Evolutionary conservation across 2,888 invertebrate genomes (phyloP), one percentile per base, ranked within the genome.

Genomic region (Idaea dimidiata): DNA sequence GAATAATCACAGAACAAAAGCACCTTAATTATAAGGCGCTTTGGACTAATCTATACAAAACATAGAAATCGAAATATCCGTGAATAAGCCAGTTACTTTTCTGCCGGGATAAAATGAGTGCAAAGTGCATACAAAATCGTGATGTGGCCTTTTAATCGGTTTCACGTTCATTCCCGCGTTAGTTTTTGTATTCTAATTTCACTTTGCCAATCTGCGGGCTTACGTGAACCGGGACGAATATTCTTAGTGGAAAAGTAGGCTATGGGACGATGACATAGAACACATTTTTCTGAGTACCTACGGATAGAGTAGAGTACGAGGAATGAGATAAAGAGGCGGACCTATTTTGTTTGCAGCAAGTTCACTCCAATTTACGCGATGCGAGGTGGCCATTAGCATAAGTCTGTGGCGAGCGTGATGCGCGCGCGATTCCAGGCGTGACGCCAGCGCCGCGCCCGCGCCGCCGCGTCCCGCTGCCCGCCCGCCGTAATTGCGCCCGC

Each of bases 51-150:
- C 84, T 83, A 80, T 77, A 80, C 78, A 77, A 83, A 84, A 86
- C 82, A 84, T 77, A 86, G 82, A 87, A 83, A 86, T 84, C 83
- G 82, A 86, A 83, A 84, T 83, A 86, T 86, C 80, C 73, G 78
- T 78, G 78, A 78, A 84, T 80, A 77, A 81, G 80, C 80, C 81
- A 72, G 80, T 81, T n/a, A 74, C 83, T 83, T 80, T 83, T 80
- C 79, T 79, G 82, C 79, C 79, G 78, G 86, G 80, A 87, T 87
- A 86, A 79, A 89, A 86, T 86, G 87, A 91, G 91, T 91, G 90
- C 92, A 92, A 91, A 92, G 91, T 89, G 92, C 91, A 92, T 89
- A 90, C 89, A 88, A 85, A 91, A 91, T 91, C 92, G 92, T 92
- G 92, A 91, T 92, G 92, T 83, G 88, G 89, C 86, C 87, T 87